phyloP scores from a whole-genome alignment of 1,140 invertebrate genomes.

The Platyscapa corneri region DNA sequence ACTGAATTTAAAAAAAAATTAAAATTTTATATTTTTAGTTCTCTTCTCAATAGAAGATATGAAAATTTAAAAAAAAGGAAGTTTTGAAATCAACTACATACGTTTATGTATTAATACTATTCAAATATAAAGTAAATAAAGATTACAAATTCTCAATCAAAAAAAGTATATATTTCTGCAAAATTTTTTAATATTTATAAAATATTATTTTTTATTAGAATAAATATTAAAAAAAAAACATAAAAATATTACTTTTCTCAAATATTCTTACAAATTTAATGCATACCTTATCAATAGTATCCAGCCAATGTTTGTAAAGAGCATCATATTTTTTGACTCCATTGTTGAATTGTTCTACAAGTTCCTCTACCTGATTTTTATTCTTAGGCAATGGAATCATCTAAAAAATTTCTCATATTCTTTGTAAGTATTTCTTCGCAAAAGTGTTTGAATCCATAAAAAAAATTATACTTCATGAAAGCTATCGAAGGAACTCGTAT shows the following conservation, averaged over 20 bases:
- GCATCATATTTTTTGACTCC: slow-evolving; percentile 58
- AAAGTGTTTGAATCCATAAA: too few species aligned
- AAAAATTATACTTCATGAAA: neutral
- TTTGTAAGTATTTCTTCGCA: neutral
- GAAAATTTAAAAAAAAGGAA: too few species aligned
- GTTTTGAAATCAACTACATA: too few species aligned
- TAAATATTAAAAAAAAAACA: neutral
- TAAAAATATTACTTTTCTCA: neutral
- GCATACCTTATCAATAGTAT: slow-evolving; percentile 56
- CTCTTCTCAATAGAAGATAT: too few species aligned
- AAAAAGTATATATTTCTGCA: too few species aligned
- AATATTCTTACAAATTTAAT: neutral
- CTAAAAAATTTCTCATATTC: slow-evolving; percentile 27
- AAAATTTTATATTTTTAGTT: too few species aligned
- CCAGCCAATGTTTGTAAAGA: slow-evolving; percentile 59
- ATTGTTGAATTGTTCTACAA: slow-evolving; percentile 50
- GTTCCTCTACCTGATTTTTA: slow-evolving; percentile 50
- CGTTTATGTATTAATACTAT: too few species aligned
- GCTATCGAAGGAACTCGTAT: neutral
- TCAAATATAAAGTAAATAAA: too few species aligned
- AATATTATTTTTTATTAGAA: too few species aligned
- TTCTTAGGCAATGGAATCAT: slow-evolving; percentile 49
- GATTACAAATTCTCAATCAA: too few species aligned
- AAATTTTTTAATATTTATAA: too few species aligned
- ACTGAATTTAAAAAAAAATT: too few species aligned